Evolutionary conservation across 1,140 invertebrate genomes (phyloP), one percentile per base, ranked within the genome.

Genomic region (Dysdera silvatica): DNA sequence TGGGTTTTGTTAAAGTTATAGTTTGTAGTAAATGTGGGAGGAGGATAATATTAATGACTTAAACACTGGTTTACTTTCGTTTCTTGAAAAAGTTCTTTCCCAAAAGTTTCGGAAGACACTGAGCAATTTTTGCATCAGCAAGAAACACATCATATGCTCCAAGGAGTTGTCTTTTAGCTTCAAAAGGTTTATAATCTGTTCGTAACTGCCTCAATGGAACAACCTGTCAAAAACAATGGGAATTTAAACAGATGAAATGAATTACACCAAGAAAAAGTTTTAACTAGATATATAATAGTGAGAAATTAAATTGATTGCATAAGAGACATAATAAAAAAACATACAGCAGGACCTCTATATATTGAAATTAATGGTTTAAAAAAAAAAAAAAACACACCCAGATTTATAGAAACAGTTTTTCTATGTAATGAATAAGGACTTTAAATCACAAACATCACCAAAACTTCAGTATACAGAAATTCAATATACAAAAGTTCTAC

Each of bases 171-270:
- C 70, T 58, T 51, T 74, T 75, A 4, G 74, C 70, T 68, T 78
- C 74, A 70, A 53, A 74, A 28, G 71, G 61, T 48, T 73, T 73
- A 61, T 75, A 77, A 58, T 78, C 75, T 31, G 73, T 67, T 33
- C 73, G 70, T n/a, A 78, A 61, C 26, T 69, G 66, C 48, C 77
- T 74, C 26, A 77, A 37, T 29, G 77, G 71, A 57, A 77, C 71
- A 29, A 78, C 66, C 73, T 76, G 23, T 28, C 56, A 52, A 10
- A 16, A 10, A 20, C 45, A 35, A 33, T n/a, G 2, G 45, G 18
- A 45, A 43, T 48, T 47, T 4, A 56, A 35, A 54, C 10, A 10
- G 10, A 14, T 10, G 8, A 16, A 52, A 29, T 14, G 10, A 14
- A 54, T 35, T 54, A 14, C 32, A 3, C n/a, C 4, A 23, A 4